Evolutionary conservation across 2,888 invertebrate species (phyloP), one percentile per base, ranked within the genome.

Genomic region (Molorchus minor): DNA sequence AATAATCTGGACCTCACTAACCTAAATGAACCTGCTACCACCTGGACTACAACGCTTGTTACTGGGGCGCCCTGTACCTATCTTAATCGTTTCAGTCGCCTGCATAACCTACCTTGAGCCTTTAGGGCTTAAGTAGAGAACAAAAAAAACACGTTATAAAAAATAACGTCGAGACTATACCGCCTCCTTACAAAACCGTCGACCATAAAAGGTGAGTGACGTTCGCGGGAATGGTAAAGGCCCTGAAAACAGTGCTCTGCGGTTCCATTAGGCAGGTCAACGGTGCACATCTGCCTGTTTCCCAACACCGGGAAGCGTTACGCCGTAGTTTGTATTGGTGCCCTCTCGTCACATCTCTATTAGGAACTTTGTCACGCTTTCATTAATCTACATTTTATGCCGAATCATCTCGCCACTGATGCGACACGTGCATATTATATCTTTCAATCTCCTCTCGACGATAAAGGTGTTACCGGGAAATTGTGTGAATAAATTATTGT

Each of bases 251-350:
- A 73, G 69, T 68, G 45, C 29, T 38, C 72, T 69, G 62, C 62
- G 70, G 71, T 75, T 77, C 77, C 76, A 76, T 76, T 77, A 77
- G 75, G 66, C 71, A 73, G 76, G 77, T 76, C 77, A 76, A 77
- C 76, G 75, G 67, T 70, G 60, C 58, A 68, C 76, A 76, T 72
- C 70, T 76, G 74, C 64, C 60, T 56, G 56, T 56, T 65, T 74
- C 74, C 73, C 73, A 72, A 51, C 64, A 61, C 56, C 44, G 44
- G 70, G 61, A 61, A 57, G 10, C 49, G 58, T 43, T 45, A 41
- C 41, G 57, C 49, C 38, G 59, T 51, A 47, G 55, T 36, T 40
- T 53, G 45, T 56, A 41, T 43, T 45, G 71, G 71, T 72, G 71
- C 72, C 72, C 71, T 72, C 64, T 68, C 64, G 71, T 68, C 71